phyloP scores from a whole-genome alignment of 2,113 vertebrate species.

The Chaetops frenatus region DNA sequence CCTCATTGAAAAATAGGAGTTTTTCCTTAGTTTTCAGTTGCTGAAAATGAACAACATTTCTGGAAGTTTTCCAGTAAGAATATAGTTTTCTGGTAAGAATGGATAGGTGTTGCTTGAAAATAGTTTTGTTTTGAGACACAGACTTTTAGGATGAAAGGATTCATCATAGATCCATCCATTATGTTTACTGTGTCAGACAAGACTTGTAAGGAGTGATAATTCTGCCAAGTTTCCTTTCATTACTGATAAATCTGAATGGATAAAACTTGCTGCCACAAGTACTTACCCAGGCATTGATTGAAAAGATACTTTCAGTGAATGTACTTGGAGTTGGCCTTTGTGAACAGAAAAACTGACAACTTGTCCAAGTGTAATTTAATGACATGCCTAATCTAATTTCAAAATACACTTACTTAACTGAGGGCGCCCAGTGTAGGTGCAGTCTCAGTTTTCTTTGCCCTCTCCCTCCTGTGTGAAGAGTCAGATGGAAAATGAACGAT shows the following conservation, averaged over 20 bases:
- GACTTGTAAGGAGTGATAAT: background rate
- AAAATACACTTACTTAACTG: background rate
- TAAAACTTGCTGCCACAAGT: background rate
- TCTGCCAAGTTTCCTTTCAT: background rate
- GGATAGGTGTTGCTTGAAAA: background rate
- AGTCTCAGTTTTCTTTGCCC: background rate
- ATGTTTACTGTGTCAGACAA: background rate
- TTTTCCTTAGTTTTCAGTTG: background rate
- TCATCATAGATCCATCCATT: background rate
- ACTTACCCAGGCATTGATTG: background rate
- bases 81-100: background rate
- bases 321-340: background rate
- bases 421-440: background rate
- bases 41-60: background rate
- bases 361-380: background rate
- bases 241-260: background rate
- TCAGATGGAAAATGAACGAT: accelerated
- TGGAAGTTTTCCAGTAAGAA: background rate
- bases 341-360: background rate
- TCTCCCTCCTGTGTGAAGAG: background rate
- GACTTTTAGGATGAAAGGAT: background rate
- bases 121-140: background rate
- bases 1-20: background rate
- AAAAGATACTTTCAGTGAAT: background rate
- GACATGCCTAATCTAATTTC: background rate